Base-by-base conservation (phyloP, 2,888 invertebrate genomes). In the Heliconius sara region DNA sequence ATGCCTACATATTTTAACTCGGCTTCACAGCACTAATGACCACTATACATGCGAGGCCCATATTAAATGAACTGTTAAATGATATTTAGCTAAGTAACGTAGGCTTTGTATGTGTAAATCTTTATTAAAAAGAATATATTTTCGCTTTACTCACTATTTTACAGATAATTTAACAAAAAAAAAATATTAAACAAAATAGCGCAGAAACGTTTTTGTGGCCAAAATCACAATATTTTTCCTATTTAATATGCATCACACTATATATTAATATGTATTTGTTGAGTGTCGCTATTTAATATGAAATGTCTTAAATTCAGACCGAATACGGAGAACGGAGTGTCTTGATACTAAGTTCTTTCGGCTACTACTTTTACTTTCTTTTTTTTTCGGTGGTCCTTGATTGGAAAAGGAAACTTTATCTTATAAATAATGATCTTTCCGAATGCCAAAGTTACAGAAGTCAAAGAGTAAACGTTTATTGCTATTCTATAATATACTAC, bases 1-100 rank as follows among this genome's bases (percentile, higher is more conserved):
- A 65, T 68, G 68, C 27, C 72, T 79, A 79, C 79, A 76, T 77
- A 76, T 77, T 79, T 77, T 74, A 77, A 73, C 73, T 73, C 22
- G 74, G 63, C 76, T 63, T 39, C n/a, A n/a, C n/a, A 60, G 27
- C 13, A 16, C 74, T 81, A 79, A 81, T 81, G 81, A 70, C 73
- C 52, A n/a, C 19, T 19, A 16, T 63, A 81, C 81, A 81, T 74
- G 81, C 81, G 43, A 81, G 63, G 30, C 39, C 43, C 16, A 68
- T 73, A 79, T 81, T 81, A 79, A 81, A 79, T 73, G 34, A 67
- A 57, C 57, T 67, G 57, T 67, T 74, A 52, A 73, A 67, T 67
- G 72, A 73, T 57, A 70, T 27, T 70, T 71, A 70, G 27, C n/a
- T 70, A 27, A 63, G 39, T 43, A 39, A 60, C 13, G 10, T 65